Base-by-base conservation (phyloP, 2,888 invertebrate species). In the Ochlodes sylvanus region DNA sequence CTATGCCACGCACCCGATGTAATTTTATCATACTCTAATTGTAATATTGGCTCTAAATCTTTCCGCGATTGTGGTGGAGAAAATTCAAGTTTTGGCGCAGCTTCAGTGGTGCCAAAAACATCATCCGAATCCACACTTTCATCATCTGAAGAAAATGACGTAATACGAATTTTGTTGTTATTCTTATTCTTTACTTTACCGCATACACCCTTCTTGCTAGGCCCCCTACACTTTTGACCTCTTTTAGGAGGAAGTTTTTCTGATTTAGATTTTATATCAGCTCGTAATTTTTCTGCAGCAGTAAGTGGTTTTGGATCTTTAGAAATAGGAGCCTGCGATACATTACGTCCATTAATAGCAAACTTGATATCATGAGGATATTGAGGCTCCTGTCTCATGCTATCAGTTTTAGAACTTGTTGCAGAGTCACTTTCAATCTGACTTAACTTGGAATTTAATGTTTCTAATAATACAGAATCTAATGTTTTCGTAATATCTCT, bases 351-450 rank as follows among this genome's bases (percentile, higher is more conserved):
- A 79, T 86, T 94, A 76, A 81, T 94, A 70, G 89, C 89, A 82
- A 90, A 93, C 82, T 94, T 95, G 76, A 86, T 94, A 80, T 91
- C 94, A 71, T 94, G 94, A 7, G 90, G 75, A 72, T 86, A 92
- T 73, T 94, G 93, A 50, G 93, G 87, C n/a, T 95, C 94, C 70
- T 94, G 93, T 66, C 89, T 91, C 74, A 96, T 92, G 78, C 96
- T 96, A 76, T 96, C 96, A 0, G 96, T 96, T 85, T 95, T 95
- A 0, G 96, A 96, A 76, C 96, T 96, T 1, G 96, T 96, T 0
- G 96, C 96, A 0, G 96, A 96, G 84, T 96, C 96, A 76, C 96
- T 96, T 88, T 96, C 96, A 58, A 96, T 96, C 87, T 96, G 96
- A 79, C 96, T 96, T 6, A 96, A 81, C 85, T 96, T 96, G 7